A percentile compares a stretch with the other conserved stretches of the same genome.
Evolutionary conservation across 2,888 invertebrate genomes (phyloP).

Genomic region (Peribatodes rhomboidaria): DNA sequence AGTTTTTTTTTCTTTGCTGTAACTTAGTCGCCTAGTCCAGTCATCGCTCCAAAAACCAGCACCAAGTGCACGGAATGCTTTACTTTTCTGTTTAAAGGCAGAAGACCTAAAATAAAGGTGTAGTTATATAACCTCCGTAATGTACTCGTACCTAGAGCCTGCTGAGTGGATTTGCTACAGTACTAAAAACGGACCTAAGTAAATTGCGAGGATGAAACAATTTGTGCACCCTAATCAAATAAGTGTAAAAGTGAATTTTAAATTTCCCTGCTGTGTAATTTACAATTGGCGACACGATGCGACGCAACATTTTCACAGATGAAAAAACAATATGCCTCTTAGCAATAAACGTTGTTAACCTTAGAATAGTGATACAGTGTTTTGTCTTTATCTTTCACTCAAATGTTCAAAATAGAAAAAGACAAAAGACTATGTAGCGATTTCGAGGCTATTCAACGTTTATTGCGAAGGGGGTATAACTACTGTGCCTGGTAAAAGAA

Average conservation of each 20-base stretch:
- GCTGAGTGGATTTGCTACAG: slow-evolving; percentile 52
- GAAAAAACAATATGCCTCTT: no score
- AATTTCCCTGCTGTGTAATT: slow-evolving; percentile 12
- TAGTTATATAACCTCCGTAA: slow-evolving; percentile 56
- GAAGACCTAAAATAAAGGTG: slow-evolving; percentile 22
- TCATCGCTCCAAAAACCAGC: background rate
- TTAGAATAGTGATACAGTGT: no score
- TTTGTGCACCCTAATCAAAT: slow-evolving; percentile 79
- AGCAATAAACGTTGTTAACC: no score
- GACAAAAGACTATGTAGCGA: no score
- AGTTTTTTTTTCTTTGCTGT: no score
- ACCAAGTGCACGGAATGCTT: slow-evolving; percentile 1
- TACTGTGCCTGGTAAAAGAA: no score
- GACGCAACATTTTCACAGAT: no score
- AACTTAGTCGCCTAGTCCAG: no score
- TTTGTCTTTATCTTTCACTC: no score
- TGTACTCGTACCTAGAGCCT: slow-evolving; percentile 57
- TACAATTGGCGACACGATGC: slow-evolving; percentile 7
- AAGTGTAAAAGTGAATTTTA: slow-evolving; percentile 56
- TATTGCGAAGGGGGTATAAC: no score
- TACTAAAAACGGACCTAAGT: slow-evolving; percentile 57
- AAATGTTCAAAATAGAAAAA: no score
- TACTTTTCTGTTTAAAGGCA: background rate
- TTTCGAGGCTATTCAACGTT: no score
- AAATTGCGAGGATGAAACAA: slow-evolving; percentile 72